phyloP scores from a whole-genome alignment of 2,113 vertebrate genomes.

The Zosterops pallidus region DNA sequence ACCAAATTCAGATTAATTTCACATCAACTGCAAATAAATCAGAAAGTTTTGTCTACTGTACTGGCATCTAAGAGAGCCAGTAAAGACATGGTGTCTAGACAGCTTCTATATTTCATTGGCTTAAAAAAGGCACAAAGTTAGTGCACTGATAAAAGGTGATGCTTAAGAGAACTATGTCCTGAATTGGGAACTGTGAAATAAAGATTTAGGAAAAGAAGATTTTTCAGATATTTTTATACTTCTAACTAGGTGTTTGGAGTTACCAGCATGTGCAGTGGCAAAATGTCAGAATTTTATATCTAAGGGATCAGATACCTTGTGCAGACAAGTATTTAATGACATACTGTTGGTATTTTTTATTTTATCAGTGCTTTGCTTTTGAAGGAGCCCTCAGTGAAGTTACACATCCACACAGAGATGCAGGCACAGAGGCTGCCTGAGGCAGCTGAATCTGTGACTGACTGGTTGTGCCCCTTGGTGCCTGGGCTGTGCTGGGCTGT shows the following conservation, averaged over 20 bases:
- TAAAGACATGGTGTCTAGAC: accelerated
- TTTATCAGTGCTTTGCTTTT: background rate
- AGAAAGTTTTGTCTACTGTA: background rate
- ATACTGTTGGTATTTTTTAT: background rate
- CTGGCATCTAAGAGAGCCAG: background rate
- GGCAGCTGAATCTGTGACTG: background rate
- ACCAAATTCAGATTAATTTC: background rate
- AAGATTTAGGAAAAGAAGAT: background rate
- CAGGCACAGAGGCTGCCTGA: background rate
- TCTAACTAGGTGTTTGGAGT: background rate
- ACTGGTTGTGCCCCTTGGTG: background rate
- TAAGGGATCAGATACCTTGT: background rate
- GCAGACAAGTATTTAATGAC: background rate
- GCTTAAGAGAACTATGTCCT: background rate
- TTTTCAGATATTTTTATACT: background rate
- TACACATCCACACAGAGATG: accelerated
- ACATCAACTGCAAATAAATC: background rate
- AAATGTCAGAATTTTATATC: background rate
- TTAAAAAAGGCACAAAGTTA: background rate
- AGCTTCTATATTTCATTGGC: background rate
- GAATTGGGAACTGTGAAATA: background rate
- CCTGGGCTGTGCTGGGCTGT: background rate
- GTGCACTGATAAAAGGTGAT: background rate
- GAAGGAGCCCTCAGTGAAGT: background rate
- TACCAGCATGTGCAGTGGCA: background rate